Base-by-base conservation (phyloP, 2,113 vertebrate species). In the Lates calcarifer region DNA sequence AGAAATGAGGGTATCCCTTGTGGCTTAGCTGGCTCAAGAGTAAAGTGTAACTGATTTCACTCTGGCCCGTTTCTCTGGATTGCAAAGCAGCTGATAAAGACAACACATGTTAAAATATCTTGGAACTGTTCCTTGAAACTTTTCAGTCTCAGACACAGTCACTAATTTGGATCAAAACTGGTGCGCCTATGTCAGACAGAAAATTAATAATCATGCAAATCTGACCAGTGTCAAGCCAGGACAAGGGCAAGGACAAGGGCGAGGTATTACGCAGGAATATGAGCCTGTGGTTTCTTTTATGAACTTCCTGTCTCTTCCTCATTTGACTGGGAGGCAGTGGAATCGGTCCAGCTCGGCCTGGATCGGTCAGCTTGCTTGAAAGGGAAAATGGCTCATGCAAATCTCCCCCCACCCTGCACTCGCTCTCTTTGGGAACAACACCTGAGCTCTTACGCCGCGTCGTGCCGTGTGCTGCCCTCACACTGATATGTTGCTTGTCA, bases 371-470 rank as follows among this genome's bases (percentile, higher is more conserved):
- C 24, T 64, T 56, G 29, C 68, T 95, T 95, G 93, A 94, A 92
- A 94, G 91, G 92, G 81, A 95, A 94, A 95, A 72, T 89, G 74
- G 53, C 43, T 60, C 84, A 94, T 93, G 94, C 90, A 94, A 93
- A 92, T 92, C 70, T n/a, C n/a, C n/a, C n/a, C n/a, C n/a, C n/a
- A n/a, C 20, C 15, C 12, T 33, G 29, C 69, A 65, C 24, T 86
- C 64, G 85, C 76, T 86, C 64, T 86, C 76, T 53, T 85, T 69
- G 43, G 69, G 64, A 84, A 78, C 13, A 83, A 72, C 88, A 89
- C 80, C 90, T 85, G 85, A 84, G 80, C 81, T 69, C 60, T 79
- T 82, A 29, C 60, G 65, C 63, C 65, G 62, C 60, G 65, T 61
- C 65, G 62, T 58, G 60, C 63, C 55, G 68, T 73, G 77, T 60